phyloP scores from a whole-genome alignment of 2,888 invertebrate species.

The Xylocampa areola region DNA sequence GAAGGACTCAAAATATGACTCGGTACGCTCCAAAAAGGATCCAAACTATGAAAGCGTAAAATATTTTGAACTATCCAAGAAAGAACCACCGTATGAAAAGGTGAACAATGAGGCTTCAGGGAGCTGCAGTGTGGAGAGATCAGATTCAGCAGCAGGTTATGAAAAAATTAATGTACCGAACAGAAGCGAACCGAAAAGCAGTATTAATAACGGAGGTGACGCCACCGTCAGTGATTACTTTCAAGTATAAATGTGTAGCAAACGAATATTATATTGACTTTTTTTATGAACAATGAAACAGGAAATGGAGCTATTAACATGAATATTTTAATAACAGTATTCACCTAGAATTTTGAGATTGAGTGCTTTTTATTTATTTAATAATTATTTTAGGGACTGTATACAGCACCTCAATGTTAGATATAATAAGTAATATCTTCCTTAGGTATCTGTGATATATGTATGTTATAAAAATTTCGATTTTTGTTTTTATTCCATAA shows the following conservation, averaged over 20 bases:
- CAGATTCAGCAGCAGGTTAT: slow-evolving; percentile 83
- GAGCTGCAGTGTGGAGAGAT: slow-evolving; percentile 72
- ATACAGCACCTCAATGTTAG: slow-evolving; percentile 80
- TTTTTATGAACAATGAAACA: slow-evolving; percentile 47
- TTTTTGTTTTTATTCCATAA: slow-evolving; percentile 72
- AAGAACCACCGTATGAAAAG: slow-evolving; percentile 92
- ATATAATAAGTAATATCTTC: slow-evolving; percentile 81
- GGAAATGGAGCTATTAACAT: slow-evolving; percentile 65
- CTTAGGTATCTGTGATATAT: slow-evolving; percentile 88
- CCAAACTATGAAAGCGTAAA: slow-evolving; percentile 96
- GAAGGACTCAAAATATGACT: slow-evolving; percentile 93
- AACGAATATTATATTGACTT: slow-evolving; percentile 45
- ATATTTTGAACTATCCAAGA: slow-evolving; percentile 90
- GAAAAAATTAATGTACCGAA: slow-evolving; percentile 81
- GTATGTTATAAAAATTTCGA: slow-evolving; percentile 73
- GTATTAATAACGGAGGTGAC: slow-evolving; percentile 83
- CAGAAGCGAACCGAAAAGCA: slow-evolving; percentile 76
- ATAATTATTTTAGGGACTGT: slow-evolving; percentile 70
- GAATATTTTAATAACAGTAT: slow-evolving; percentile 68
- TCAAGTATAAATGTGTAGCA: slow-evolving; percentile 76
- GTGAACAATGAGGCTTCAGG: slow-evolving; percentile 79
- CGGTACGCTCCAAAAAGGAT: slow-evolving; percentile 90
- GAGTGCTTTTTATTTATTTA: slow-evolving; percentile 80
- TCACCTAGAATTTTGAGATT: slow-evolving; percentile 73
- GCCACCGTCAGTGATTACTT: slow-evolving; percentile 85